Conservation (phyloP, 2,797 vertebrate genomes). For the Semaprochilodus insignis region DNA sequence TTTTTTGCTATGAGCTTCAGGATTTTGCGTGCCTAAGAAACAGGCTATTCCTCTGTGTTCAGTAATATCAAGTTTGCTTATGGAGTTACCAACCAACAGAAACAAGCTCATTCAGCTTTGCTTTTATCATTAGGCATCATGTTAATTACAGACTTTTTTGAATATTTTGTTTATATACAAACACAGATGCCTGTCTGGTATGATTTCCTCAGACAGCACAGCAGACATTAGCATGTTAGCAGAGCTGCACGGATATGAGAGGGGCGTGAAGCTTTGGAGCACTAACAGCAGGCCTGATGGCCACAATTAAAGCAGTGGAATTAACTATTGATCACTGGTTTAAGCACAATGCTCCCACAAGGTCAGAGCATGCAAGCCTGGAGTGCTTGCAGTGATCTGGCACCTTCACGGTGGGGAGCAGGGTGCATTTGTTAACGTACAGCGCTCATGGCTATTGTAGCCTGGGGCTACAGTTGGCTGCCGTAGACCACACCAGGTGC, state of each 20-base stretch:
- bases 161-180: conserved; percentile 9
- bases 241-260: conserved; percentile 17
- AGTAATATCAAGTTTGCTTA: too few relatives aligned
- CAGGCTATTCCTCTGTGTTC: too few relatives aligned
- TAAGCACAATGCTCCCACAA: conserved; percentile 61
- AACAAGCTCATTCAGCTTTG: too few relatives aligned
- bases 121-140: too few relatives aligned
- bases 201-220: not conserved
- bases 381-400: not conserved
- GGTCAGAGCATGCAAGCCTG: conserved; percentile 39
- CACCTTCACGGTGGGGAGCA: not conserved
- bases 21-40: too few relatives aligned
- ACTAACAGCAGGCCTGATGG: conserved; percentile 32
- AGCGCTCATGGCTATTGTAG: not conserved
- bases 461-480: not conserved
- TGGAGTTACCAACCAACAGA: too few relatives aligned
- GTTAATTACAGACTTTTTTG: too few relatives aligned
- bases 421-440: not conserved
- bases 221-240: conserved; percentile 39
- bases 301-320: conserved; percentile 63
- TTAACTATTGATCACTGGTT: conserved; percentile 75
- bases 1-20: too few relatives aligned
- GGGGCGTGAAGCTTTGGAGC: conserved; percentile 46
- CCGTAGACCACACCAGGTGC: not conserved
- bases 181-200: not conserved